phyloP scores from a whole-genome alignment of 2,797 vertebrate species.

The Clarias pachynema region DNA sequence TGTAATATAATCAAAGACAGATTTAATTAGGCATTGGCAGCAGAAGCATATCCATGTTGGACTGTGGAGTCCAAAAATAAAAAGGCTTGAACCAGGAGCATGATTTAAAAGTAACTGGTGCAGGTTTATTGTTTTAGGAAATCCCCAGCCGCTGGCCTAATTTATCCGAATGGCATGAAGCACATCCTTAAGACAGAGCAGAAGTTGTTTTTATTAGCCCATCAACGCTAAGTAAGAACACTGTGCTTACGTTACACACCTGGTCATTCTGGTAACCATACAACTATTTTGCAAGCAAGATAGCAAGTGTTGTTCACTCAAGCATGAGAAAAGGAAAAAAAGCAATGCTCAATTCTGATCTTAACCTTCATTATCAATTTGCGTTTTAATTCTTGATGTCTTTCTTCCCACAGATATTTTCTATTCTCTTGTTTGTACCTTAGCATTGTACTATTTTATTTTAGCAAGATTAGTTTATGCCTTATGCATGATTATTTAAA shows the following conservation, averaged over 20 bases:
- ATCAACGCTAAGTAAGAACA: slow-evolving; percentile 23
- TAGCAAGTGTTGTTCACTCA: neutral
- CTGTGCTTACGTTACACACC: slow-evolving; percentile 6
- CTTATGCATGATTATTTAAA: neutral
- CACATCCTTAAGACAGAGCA: slow-evolving; percentile 28
- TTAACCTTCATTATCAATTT: neutral
- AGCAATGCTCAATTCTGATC: neutral
- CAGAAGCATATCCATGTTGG: slow-evolving; percentile 71
- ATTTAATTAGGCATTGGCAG: slow-evolving; percentile 77
- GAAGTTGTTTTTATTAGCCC: slow-evolving; percentile 19
- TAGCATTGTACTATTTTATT: neutral
- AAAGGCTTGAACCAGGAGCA: slow-evolving; percentile 67
- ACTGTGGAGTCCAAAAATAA: slow-evolving; percentile 53
- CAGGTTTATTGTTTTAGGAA: slow-evolving; percentile 72
- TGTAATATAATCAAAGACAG: slow-evolving; percentile 72
- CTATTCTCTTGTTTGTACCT: neutral
- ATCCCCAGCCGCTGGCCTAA: slow-evolving; percentile 65
- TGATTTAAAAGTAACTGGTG: slow-evolving; percentile 68
- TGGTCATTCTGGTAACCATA: slow-evolving; percentile 1
- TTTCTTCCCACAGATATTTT: neutral
- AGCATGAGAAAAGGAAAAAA: neutral
- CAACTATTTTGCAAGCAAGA: slow-evolving; percentile 9
- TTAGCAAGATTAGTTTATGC: neutral
- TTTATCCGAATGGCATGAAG: slow-evolving; percentile 48
- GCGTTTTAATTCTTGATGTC: neutral